phyloP scores from a whole-genome alignment of 2,113 vertebrate genomes.

The Megaceryle torquata region DNA sequence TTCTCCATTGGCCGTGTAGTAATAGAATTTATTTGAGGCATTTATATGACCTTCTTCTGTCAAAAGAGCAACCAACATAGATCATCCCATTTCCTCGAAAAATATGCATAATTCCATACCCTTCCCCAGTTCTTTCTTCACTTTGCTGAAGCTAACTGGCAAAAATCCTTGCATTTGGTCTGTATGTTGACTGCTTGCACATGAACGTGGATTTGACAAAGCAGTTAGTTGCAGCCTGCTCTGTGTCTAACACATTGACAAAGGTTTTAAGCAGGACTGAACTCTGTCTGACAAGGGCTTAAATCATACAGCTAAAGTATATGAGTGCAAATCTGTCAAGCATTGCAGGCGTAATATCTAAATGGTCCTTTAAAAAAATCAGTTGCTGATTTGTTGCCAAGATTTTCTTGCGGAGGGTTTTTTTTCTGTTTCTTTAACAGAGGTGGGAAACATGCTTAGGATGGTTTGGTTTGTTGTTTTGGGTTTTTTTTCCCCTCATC shows the following conservation, averaged over 20 bases:
- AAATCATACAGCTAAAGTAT: background rate
- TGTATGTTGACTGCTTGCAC: background rate
- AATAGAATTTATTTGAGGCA: background rate
- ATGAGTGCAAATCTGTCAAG: background rate
- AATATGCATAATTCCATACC: background rate
- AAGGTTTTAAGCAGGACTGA: background rate
- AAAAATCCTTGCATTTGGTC: background rate
- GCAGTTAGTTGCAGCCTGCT: background rate
- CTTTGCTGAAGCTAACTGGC: background rate
- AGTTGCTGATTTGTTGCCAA: background rate
- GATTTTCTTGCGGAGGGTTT: background rate
- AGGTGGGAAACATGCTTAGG: background rate
- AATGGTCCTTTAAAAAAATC: background rate
- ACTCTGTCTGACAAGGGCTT: background rate
- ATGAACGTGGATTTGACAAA: background rate
- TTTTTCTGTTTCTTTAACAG: background rate
- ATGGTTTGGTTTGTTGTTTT: background rate
- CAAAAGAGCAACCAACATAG: background rate
- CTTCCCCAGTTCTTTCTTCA: background rate
- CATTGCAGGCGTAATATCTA: background rate
- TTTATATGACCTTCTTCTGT: background rate
- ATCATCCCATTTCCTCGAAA: background rate
- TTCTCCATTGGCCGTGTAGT: background rate
- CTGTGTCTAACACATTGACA: background rate
- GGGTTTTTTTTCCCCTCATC: background rate